phyloP scores from a whole-genome alignment of 2,888 invertebrate species.

The Timandra comae region DNA sequence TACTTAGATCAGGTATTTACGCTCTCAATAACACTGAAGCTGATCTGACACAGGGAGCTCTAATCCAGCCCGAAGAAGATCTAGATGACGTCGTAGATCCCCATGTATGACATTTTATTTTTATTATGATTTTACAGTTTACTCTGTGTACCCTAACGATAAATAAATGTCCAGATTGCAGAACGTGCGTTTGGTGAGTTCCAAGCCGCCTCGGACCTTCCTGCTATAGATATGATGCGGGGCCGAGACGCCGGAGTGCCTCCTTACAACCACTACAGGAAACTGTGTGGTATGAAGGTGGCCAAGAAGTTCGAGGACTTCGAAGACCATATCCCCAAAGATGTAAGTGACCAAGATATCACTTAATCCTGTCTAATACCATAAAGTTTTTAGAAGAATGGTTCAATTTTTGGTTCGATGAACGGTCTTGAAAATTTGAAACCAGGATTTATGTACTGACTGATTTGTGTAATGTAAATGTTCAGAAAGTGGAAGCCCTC shows the following conservation, averaged over 20 bases:
- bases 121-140: not conserved
- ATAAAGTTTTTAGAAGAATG: too few species aligned
- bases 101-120: constrained; percentile 30
- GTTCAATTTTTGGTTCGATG: not conserved
- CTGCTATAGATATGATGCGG: constrained; percentile 38
- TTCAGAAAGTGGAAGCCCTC: constrained; percentile 32
- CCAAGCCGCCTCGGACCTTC: constrained; percentile 27
- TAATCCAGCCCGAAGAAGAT: constrained; percentile 33
- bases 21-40: constrained; percentile 36
- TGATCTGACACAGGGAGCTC: constrained; percentile 35
- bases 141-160: not conserved
- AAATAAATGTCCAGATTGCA: constrained; percentile 26
- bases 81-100: constrained; percentile 35
- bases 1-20: constrained; percentile 31
- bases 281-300: constrained; percentile 85
- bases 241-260: constrained; percentile 89
- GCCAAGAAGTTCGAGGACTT: constrained; percentile 84
- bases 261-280: constrained; percentile 89
- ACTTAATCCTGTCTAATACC: too few species aligned
- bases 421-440: not conserved
- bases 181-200: constrained; percentile 24
- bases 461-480: not conserved
- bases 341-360: constrained; percentile 26
- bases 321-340: constrained; percentile 79
- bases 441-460: not conserved